Evolutionary conservation across 2,797 vertebrate species (phyloP), one percentile per base, ranked within the genome.

Genomic region (Anguilla obscura): DNA sequence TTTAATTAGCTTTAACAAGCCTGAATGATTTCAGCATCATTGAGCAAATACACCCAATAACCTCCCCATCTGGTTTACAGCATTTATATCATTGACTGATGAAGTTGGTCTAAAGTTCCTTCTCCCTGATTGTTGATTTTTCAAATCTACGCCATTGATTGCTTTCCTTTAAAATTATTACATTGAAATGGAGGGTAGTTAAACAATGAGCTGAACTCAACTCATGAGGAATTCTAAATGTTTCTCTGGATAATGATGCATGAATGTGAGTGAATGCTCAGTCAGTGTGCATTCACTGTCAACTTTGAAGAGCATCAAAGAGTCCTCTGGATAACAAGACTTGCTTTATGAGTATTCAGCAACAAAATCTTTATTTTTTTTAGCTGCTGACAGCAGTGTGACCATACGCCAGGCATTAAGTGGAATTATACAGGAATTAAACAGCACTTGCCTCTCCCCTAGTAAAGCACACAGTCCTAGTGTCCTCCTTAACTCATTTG

Each of bases 1-100:
- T 91, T 90, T 89, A 91, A 91, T 90, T 89, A 90, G 89, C 86
- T 91, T 88, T 85, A 90, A 90, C 86, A 90, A 90, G 86, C 86
- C 80, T 86, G 86, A 69, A 36, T 83, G 90, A 86, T 83, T 90
- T 56, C 83, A n/a, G 52, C 12, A 52, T 33, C 86, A 56, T 87
- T 56, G 84, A n/a, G 45, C 60, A 88, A 83, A 89, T 88, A 89
- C 87, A 88, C 82, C 33, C 56, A 85, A 40, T 82, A 88, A 76
- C 63, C 66, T 85, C 33, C 21, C 21, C 50, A 50, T 82, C 79
- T 82, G 79, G 79, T 82, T 27, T 50, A 50, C 79, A 85, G 48
- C 66, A 14, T 40, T 40, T 58, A 56, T 88, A 74, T 85, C 40
- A 85, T 30, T 66, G 87, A 88, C 58, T 87, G 21, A 88, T 36